Evolutionary conservation across 1,140 invertebrate species (phyloP), one percentile per base, ranked within the genome.

Genomic region (Oppia nitens): DNA sequence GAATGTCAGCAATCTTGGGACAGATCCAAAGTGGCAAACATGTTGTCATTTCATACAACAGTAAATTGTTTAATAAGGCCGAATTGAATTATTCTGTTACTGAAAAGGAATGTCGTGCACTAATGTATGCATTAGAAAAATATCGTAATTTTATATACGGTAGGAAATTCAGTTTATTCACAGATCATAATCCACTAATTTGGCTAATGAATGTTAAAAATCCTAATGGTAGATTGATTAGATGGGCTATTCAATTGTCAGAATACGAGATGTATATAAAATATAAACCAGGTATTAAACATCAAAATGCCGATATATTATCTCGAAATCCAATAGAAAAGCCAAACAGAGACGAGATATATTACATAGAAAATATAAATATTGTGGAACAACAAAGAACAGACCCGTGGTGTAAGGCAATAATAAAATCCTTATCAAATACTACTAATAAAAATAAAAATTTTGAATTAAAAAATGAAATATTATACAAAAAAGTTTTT

Each of bases 61-160:
- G 67, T n/a, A n/a, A 67, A 53, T 70, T 62, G 12, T 60, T 77
- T 4, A 68, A 60, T 4, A 28, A 51, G 0, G 63, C 72, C 1
- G 77, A 80, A 64, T 60, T 59, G 48, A 75, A 75, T 28, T 77
- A 73, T 60, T 63, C 62, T 3, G 65, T 66, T 4, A 73, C 71
- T 0, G 74, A 78, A 64, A 63, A 73, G 61, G 75, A 79, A 70
- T 66, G 76, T 51, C 61, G 79, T 25, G 76, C 74, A 1, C 70
- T 79, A 12, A 63, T 78, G 1, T 69, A 68, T 69, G 69, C 68
- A 0, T 63, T 77, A 1, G 59, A 72, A 48, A 66, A 74, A 45
- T 77, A 77, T 58, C 51, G 70, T 60, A 61, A 69, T 21, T 78
- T 75, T 65, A 61, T 79, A 2, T 73, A 71, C 55, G 72, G 72